phyloP scores from a whole-genome alignment of 2,888 invertebrate species.

The Eupithecia pulchellata region DNA sequence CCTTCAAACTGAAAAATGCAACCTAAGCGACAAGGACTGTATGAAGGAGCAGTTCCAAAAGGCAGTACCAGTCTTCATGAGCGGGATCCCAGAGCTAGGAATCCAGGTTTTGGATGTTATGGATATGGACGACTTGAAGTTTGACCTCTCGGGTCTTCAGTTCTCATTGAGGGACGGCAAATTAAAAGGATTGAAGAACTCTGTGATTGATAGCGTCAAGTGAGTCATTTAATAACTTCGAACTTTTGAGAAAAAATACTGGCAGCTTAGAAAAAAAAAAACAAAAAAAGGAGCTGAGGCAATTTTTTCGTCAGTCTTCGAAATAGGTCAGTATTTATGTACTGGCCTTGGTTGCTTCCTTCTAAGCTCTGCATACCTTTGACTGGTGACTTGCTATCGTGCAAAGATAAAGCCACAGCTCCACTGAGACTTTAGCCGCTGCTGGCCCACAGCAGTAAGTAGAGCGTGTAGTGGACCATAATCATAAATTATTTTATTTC shows the following conservation, averaged over 20 bases:
- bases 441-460: too few species aligned
- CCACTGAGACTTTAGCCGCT: too few species aligned
- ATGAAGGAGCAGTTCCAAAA: conserved; percentile 55
- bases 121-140: conserved; percentile 54
- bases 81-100: conserved; percentile 56
- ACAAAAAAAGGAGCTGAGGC: not conserved
- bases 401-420: too few species aligned
- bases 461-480: too few species aligned
- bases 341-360: not conserved
- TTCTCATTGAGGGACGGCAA: conserved; percentile 55
- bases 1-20: conserved; percentile 60
- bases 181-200: conserved; percentile 54
- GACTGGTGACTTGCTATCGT: too few species aligned
- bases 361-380: not conserved
- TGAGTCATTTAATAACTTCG: conserved; percentile 45
- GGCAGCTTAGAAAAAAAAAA: not conserved
- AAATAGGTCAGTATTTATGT: not conserved
- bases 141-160: conserved; percentile 61
- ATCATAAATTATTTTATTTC: too few species aligned
- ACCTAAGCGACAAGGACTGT: conserved; percentile 55
- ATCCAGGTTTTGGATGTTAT: conserved; percentile 57
- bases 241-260: not conserved
- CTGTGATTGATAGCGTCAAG: conserved; percentile 56
- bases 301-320: not conserved
- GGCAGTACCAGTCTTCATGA: conserved; percentile 52